phyloP scores from a whole-genome alignment of 2,113 vertebrate genomes.

The Indicator indicator region DNA sequence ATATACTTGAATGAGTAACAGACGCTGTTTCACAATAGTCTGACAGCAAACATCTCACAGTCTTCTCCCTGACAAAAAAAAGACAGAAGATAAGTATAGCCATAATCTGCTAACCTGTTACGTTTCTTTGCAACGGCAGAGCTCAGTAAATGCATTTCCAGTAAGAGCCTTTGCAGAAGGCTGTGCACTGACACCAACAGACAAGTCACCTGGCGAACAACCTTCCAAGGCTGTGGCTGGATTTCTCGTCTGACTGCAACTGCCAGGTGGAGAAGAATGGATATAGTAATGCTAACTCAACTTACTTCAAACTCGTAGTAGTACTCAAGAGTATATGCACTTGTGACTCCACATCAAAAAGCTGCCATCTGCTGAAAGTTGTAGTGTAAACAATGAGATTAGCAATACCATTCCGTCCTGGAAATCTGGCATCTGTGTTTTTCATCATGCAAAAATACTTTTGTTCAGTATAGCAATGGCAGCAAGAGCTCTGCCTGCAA shows the following conservation, averaged over 20 bases:
- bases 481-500: background rate
- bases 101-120: background rate
- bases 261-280: background rate
- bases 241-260: background rate
- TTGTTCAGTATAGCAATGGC: background rate
- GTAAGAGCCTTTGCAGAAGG: background rate
- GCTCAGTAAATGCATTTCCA: background rate
- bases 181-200: background rate
- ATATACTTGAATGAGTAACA: background rate
- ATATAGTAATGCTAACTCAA: fast-evolving
- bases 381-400: background rate
- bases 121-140: background rate
- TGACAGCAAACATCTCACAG: background rate
- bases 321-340: background rate
- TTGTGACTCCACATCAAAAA: background rate
- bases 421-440: background rate
- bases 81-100: background rate
- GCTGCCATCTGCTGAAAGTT: background rate
- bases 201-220: background rate
- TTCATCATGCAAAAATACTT: background rate
- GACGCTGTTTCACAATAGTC: background rate
- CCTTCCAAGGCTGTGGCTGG: background rate
- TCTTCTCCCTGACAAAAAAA: background rate
- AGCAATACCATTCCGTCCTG: background rate
- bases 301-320: background rate